Evolutionary conservation across 2,797 vertebrate genomes (phyloP).

Genomic region (Scyliorhinus canicula): DNA sequence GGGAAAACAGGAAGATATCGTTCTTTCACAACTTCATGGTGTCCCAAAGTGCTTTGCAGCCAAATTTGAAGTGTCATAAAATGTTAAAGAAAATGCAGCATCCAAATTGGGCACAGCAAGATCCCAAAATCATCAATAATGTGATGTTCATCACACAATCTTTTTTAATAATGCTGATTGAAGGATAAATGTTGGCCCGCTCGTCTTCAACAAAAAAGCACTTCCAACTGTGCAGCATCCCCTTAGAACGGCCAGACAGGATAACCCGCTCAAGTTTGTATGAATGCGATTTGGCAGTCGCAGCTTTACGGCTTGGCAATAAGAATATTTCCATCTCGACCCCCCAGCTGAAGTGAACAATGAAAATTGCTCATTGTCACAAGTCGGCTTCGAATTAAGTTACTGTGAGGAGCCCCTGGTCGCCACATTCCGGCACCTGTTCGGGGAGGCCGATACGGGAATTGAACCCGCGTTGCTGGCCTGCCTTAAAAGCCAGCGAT

Average conservation of each 20-base stretch:
- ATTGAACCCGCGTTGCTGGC: no score
- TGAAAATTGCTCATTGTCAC: no score
- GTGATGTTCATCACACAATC: background rate
- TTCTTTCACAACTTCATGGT: background rate
- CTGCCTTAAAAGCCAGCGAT: no score
- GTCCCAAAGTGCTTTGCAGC: background rate
- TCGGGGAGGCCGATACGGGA: no score
- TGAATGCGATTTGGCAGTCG: background rate
- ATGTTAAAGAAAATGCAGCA: background rate
- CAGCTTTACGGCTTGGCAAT: no score
- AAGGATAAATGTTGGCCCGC: background rate
- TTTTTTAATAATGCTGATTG: background rate
- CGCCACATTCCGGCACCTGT: no score
- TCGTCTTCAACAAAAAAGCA: background rate
- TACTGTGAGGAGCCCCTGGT: no score
- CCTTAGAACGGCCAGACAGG: background rate
- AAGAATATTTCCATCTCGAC: background rate
- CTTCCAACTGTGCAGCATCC: background rate
- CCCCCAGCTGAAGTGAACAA: background rate
- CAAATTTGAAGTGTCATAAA: background rate
- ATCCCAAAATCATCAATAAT: background rate
- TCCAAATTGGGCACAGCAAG: background rate
- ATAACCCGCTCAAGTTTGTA: background rate
- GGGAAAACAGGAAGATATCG: background rate
- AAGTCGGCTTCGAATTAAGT: no score